Percentiles rank a stretch among this genome's conserved stretches.
These are phyloP conservation scores for Hylyphantes graminicola DNA, from an alignment of 1,140 invertebrate genomes.

Conservation along the genomic window DNA sequence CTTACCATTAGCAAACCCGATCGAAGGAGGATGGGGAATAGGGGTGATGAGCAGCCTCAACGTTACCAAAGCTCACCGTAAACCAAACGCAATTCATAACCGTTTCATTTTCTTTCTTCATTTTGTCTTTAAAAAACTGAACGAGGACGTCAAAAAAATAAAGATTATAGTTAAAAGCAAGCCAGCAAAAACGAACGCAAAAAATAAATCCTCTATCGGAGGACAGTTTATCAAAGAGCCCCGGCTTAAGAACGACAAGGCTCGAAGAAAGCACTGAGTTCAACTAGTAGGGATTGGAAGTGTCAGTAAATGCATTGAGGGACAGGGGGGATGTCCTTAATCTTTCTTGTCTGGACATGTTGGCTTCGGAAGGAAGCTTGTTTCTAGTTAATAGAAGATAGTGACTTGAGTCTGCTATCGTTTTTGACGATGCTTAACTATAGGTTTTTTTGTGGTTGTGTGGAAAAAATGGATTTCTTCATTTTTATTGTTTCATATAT, in stretches of 20 bases:
- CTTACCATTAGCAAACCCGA: too few species aligned
- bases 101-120: too few species aligned
- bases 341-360: conserved; percentile 49
- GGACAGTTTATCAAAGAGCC: conserved; percentile 48
- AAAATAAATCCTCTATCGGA: neutral
- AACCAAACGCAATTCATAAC: too few species aligned
- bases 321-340: conserved; percentile 22
- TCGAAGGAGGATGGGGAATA: too few species aligned
- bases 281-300: conserved; percentile 50
- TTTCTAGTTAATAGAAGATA: conserved; percentile 1
- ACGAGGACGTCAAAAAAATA: too few species aligned
- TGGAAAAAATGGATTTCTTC: neutral
- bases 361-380: conserved; percentile 8
- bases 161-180: neutral
- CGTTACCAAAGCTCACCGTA: too few species aligned
- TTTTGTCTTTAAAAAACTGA: too few species aligned
- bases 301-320: conserved; percentile 32
- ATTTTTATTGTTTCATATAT: neutral
- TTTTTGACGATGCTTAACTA: neutral
- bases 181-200: neutral
- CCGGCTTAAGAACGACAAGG: conserved; percentile 22
- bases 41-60: too few species aligned
- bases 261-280: conserved; percentile 12
- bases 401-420: conserved; percentile 1
- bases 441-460: neutral